Base-by-base conservation (phyloP, 1,140 invertebrate species). In the Sarcophaga bullata region DNA sequence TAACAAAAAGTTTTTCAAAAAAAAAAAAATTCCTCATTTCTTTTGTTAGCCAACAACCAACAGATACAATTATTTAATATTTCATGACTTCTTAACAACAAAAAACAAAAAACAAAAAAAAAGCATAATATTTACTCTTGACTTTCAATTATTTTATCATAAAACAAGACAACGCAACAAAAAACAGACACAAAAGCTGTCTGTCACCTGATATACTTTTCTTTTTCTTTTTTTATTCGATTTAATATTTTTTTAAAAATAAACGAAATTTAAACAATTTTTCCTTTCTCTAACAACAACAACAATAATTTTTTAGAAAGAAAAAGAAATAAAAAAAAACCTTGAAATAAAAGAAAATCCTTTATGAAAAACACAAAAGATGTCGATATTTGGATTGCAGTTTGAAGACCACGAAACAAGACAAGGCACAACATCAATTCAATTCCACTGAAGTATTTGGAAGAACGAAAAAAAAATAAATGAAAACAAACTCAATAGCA, bases 141-240 rank as follows among this genome's bases (percentile, higher is more conserved):
- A n/a, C 54, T 58, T 58, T 58, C 54, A 58, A 13, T 58, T 58
- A 58, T 58, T 58, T 58, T 58, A 13, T 58, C 25, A 58, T 15
- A 58, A 58, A 58, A 58, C 25, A 37, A 37, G 25, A 37, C 25
- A 4, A 37, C 25, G 25, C 25, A 37, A 37, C 25, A 37, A 37
- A 37, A 37, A 37, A 37, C 4, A 37, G 25, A 37, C 13, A 58
- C 13, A n/a, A 58, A 58, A 58, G n/a, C 13, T 58, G 54, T 58
- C 54, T 58, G 54, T 58, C 54, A 58, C n/a, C n/a, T 58, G 54
- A 58, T 58, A 58, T n/a, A 58, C 10, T n/a, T n/a, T n/a, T n/a
- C n/a, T n/a, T n/a, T n/a, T n/a, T n/a, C n/a, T n/a, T n/a, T n/a
- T n/a, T n/a, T n/a, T 37, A 37, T 37, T 37, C 25, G 25, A 37